These are phyloP conservation scores for Polyploca ridens DNA, from an alignment of 2,888 invertebrate genomes.

Conservation along the genomic window DNA sequence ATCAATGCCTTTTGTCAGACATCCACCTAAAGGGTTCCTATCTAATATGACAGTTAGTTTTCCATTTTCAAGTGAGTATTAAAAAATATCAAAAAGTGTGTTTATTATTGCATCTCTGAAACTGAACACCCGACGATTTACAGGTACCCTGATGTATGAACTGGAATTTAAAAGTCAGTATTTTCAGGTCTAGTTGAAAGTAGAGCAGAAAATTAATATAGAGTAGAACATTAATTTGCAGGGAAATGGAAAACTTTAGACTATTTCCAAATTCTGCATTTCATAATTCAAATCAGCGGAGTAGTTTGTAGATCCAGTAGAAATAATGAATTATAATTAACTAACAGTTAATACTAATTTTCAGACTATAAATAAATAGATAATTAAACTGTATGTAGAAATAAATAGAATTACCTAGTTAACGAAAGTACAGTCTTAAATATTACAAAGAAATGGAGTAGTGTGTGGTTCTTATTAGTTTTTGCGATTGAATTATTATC, in stretches of 20 bases:
- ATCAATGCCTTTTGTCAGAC: slow-evolving; percentile 92
- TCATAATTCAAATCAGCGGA: background rate
- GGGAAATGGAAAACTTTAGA: too few species aligned
- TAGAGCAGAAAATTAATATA: slow-evolving; percentile 30
- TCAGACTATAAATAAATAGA: background rate
- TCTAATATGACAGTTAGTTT: slow-evolving; percentile 93
- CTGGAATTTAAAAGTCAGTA: slow-evolving; percentile 71
- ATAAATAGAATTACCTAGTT: background rate
- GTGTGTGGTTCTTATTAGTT: too few species aligned
- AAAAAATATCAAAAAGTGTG: background rate
- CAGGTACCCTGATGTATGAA: slow-evolving; percentile 67
- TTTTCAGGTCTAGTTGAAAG: slow-evolving; percentile 42
- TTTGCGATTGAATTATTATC: background rate
- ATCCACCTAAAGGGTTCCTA: slow-evolving; percentile 93
- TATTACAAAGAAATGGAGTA: background rate
- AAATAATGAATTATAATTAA: background rate
- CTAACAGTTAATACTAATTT: slow-evolving; percentile 1
- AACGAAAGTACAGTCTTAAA: background rate
- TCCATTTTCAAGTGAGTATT: slow-evolving; percentile 91
- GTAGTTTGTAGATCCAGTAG: slow-evolving; percentile 7
- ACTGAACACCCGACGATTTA: slow-evolving; percentile 36
- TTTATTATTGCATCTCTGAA: slow-evolving; percentile 14
- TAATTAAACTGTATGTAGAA: background rate
- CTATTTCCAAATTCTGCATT: background rate
- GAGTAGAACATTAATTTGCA: slow-evolving; percentile 15